These are phyloP conservation scores for Dallia pectoralis DNA, from an alignment of 2,797 vertebrate genomes.

Conservation along the genomic window DNA sequence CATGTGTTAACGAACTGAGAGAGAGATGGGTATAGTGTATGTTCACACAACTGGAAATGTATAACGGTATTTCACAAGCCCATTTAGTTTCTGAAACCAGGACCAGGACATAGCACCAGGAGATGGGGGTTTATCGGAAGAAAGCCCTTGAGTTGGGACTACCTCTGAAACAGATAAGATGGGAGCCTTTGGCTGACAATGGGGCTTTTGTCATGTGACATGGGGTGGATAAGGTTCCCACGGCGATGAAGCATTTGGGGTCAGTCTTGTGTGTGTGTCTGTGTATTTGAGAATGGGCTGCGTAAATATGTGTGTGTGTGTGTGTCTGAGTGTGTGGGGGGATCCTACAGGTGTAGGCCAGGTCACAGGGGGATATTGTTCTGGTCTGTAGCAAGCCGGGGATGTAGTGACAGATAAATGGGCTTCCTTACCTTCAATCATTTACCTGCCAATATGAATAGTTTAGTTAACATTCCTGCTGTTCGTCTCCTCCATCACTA, in stretches of 20 bases:
- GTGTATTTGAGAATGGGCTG: conserved; percentile 8
- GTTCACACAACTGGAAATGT: neutral
- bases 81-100: neutral
- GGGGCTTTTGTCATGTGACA: conserved; percentile 57
- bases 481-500: neutral
- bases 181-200: conserved; percentile 47
- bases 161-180: conserved; percentile 34
- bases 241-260: conserved; percentile 26
- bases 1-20: neutral
- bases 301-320: neutral
- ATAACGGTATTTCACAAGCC: neutral
- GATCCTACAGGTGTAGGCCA: conserved; percentile 35
- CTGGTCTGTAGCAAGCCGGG: conserved; percentile 12
- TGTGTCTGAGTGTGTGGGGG: neutral
- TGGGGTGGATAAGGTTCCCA: conserved; percentile 47
- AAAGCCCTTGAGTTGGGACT: conserved; percentile 18
- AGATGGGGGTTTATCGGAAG: neutral
- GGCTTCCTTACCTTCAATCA: conserved; percentile 25
- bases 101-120: conserved; percentile 1
- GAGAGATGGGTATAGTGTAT: neutral
- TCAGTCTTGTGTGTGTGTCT: conserved; percentile 11
- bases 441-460: conserved; percentile 26
- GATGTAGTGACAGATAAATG: conserved; percentile 15
- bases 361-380: conserved; percentile 22
- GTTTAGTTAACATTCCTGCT: conserved; percentile 18